Evolutionary conservation across 2,888 invertebrate genomes (phyloP).

Genomic region (Busseola fusca): DNA sequence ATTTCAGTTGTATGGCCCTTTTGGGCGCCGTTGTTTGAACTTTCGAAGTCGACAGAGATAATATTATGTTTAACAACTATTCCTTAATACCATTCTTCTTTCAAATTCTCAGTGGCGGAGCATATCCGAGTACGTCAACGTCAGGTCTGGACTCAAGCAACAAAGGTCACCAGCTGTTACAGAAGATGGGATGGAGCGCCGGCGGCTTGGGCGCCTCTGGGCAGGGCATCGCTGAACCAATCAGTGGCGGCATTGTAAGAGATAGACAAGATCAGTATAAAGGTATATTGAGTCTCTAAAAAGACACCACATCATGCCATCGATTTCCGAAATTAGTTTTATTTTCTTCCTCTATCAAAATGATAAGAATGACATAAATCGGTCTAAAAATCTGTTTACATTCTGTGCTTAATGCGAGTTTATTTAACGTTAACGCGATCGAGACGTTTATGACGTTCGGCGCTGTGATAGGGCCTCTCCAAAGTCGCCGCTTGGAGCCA

Average conservation of each 20-base stretch:
- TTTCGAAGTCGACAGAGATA: not conserved
- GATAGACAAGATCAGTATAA: slow-evolving; percentile 98
- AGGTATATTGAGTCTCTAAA: slow-evolving; percentile 75
- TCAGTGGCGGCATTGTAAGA: slow-evolving; percentile 96
- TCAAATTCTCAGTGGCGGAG: slow-evolving; percentile 61
- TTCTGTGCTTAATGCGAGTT: too few relatives aligned
- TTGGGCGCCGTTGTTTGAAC: not conserved
- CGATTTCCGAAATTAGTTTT: too few relatives aligned
- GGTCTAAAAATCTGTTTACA: not conserved
- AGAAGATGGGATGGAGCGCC: slow-evolving; percentile 99
- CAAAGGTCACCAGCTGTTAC: slow-evolving; percentile 98
- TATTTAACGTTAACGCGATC: too few relatives aligned
- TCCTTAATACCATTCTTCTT: not conserved
- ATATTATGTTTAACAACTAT: not conserved
- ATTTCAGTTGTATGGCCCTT: not conserved
- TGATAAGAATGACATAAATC: not conserved
- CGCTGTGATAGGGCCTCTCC: too few relatives aligned
- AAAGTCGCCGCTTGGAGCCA: too few relatives aligned
- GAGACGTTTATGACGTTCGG: too few relatives aligned
- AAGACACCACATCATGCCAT: not conserved
- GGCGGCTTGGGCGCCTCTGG: slow-evolving; percentile 98
- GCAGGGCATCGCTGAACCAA: slow-evolving; percentile 98
- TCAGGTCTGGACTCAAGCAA: slow-evolving; percentile 95
- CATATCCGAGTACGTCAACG: slow-evolving; percentile 77
- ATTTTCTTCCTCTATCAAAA: not conserved